Evolutionary conservation across 2,797 vertebrate species (phyloP), one percentile per base, ranked within the genome.

Genomic region (Oreonectes daqikongensis): DNA sequence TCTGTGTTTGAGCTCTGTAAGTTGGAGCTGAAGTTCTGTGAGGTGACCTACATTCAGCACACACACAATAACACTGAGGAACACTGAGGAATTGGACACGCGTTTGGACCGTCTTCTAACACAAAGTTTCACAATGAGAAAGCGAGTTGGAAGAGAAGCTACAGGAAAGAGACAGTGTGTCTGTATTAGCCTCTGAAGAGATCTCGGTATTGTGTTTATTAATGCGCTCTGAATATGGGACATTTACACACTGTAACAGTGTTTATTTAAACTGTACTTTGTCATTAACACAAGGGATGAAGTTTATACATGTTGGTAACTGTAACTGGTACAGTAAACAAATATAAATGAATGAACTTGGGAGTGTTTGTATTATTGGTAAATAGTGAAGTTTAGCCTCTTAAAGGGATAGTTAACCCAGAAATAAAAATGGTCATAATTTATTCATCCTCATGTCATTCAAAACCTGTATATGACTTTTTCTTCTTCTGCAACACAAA

Each of bases 11-110:
- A 11, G 7, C 42, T 18, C 17, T 71, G 38, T 71, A 26, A 28
- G 52, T 66, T 40, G 28, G 32, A 69, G 40, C 28, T 50, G 24
- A n/a, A 32, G 60, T 53, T 67, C 4, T 61, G 20, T 35, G 44
- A 69, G 71, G 20, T 76, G 74, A 76, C 65, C 74, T 50, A 69
- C 57, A 69, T 60, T 76, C 65, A n/a, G 53, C 35, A 46, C 69
- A 66, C 42, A 28, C 68, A 53, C 35, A 75, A 22, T 24, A 15
- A 72, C 42, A 32, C n/a, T n/a, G 32, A 11, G 12, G n/a, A n/a
- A 18, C 18, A 50, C 28, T 26, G 60, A 24, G 17, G 68, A 52
- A 35, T 17, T 66, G 50, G 63, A 50, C 50, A 75, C n/a, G 32
- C 28, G 24, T 2, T 46, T 67, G 72, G 52, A 67, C 24, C 2